These are phyloP conservation scores for Drosophila kambysellisi DNA, from an alignment of 2,888 invertebrate species.

Conservation along the genomic window DNA sequence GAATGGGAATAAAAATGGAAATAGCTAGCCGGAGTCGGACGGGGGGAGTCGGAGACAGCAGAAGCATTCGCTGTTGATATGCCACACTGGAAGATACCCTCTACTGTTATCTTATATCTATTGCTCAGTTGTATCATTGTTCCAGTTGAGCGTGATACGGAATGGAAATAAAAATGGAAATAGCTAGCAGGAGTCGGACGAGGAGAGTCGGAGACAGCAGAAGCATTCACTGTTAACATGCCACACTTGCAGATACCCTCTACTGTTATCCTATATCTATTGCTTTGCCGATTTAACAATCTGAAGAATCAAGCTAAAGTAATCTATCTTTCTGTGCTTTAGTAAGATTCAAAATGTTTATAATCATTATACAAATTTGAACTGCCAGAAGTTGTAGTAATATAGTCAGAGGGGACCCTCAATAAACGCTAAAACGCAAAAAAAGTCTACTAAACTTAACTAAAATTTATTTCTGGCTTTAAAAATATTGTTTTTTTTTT, in stretches of 20 bases:
- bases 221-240: neutral
- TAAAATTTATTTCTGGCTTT: neutral
- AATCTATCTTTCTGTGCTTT: accelerated
- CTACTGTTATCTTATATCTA: no score
- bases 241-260: conserved; percentile 5
- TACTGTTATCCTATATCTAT: neutral
- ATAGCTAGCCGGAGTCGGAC: no score
- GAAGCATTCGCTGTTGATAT: no score
- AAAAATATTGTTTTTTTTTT: neutral
- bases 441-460: neutral
- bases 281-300: no score
- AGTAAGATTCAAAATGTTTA: neutral
- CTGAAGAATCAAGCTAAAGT: neutral
- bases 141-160: no score
- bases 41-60: no score
- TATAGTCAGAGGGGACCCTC: neutral
- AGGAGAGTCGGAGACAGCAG: neutral
- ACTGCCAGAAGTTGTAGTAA: neutral
- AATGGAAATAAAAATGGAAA: neutral
- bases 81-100: no score
- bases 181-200: neutral
- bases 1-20: no score
- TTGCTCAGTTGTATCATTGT: no score
- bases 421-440: no score
- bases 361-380: neutral